Evolutionary conservation across 1,140 invertebrate genomes (phyloP).

Genomic region (Epicauta chinensis): DNA sequence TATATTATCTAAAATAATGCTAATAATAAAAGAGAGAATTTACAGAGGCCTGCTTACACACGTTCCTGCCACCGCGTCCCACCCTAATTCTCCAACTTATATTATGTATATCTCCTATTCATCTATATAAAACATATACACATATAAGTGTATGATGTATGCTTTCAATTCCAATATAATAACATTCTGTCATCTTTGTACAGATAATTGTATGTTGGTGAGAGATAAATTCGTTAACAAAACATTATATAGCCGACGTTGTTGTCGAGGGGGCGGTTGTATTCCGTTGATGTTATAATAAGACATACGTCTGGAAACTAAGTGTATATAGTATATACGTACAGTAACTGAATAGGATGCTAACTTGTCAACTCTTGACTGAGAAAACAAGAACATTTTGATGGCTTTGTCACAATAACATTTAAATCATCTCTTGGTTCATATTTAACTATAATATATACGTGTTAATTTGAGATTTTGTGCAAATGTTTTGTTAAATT

Average conservation of each 20-base stretch:
- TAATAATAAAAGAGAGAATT: too few relatives aligned
- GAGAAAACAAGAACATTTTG: slow-evolving; percentile 15
- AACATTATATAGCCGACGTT: slow-evolving; percentile 18
- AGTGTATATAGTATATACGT: too few relatives aligned
- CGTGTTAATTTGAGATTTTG: too few relatives aligned
- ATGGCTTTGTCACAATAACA: not conserved
- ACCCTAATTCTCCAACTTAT: too few relatives aligned
- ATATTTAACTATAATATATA: too few relatives aligned
- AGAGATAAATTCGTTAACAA: slow-evolving; percentile 34
- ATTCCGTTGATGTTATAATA: slow-evolving; percentile 12
- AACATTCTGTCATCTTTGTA: slow-evolving; percentile 32
- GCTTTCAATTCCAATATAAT: slow-evolving; percentile 32
- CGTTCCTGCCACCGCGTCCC: too few relatives aligned
- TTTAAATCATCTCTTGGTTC: too few relatives aligned
- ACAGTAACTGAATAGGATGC: slow-evolving; percentile 8
- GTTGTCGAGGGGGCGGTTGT: not conserved
- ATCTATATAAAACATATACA: too few relatives aligned
- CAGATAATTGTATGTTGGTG: slow-evolving; percentile 33
- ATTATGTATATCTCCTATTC: too few relatives aligned
- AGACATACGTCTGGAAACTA: not conserved
- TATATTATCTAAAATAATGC: too few relatives aligned
- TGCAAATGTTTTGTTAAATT: too few relatives aligned
- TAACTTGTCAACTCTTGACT: slow-evolving; percentile 14
- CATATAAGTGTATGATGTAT: slow-evolving; percentile 11
- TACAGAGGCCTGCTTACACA: too few relatives aligned